Evolutionary conservation across 2,113 vertebrate genomes (phyloP), one percentile per base, ranked within the genome.

Genomic region (Oreochromis tanganicae): DNA sequence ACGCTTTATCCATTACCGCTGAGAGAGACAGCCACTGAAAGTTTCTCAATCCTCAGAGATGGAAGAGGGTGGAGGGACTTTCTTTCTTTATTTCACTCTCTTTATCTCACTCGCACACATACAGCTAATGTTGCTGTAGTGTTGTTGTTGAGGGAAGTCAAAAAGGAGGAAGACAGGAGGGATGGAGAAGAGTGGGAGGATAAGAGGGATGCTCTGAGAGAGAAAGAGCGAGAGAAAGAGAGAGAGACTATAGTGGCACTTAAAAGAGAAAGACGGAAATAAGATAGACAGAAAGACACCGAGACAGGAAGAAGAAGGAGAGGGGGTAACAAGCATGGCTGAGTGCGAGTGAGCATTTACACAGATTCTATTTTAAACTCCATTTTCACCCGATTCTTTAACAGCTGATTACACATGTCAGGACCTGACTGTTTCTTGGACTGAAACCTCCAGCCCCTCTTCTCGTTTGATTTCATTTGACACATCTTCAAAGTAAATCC

Each of bases 1-100:
- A 95, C 10, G 89, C 86, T 93, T 95, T 94, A 91, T 92, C 92
- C 94, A 95, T 96, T 95, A 94, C 89, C 75, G 41, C 89, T 13
- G 87, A 93, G 91, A 94, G 81, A 90, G 71, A 80, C 68, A 79
- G 50, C 34, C 73, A 83, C 89, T 89, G 85, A 92, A 92, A 93
- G 88, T 93, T 92, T 87, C 88, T 92, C 83, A 80, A 19, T 91
- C 93, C 94, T 90, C 81, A 11, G 90, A 94, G 93, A 93, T 34
- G 4, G 2, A 59, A 34, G 73, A 87, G 61, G 75, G 24, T n/a
- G 50, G 80, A 85, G 81, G 85, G 86, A 82, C 57, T 83, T 68
- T 68, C 54, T 88, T 27, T 86, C 63, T 87, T 52, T 80, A 81
- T 46, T 66, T 59, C 54, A 14, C 71, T 43, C 52, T 84, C 43